Conservation (phyloP, 2,797 vertebrate species). For the Denticeps clupeoides region DNA sequence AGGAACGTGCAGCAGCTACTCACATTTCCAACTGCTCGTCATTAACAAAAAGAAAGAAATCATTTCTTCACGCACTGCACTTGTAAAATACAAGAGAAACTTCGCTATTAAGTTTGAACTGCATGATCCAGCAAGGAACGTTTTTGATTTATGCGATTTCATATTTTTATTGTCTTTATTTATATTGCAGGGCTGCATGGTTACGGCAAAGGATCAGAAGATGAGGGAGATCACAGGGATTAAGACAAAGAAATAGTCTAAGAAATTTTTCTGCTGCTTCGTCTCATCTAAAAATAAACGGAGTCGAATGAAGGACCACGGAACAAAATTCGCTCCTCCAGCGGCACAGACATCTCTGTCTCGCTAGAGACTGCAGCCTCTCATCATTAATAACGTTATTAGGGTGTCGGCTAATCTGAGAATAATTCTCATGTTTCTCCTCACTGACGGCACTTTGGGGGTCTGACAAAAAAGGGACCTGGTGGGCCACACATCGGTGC, state of each 20-base stretch:
- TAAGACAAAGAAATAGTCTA: slow-evolving; percentile 50
- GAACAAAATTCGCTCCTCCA: too few relatives aligned
- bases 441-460: too few relatives aligned
- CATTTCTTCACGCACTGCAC: slow-evolving; percentile 48
- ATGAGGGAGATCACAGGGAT: slow-evolving; percentile 53
- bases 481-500: too few relatives aligned
- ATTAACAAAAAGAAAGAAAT: slow-evolving; percentile 65
- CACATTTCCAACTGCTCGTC: too few relatives aligned
- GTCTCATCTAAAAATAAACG: slow-evolving; percentile 65
- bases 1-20: neutral
- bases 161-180: slow-evolving; percentile 56
- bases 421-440: too few relatives aligned
- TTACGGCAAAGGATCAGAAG: slow-evolving; percentile 42
- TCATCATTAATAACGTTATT: too few relatives aligned
- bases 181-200: slow-evolving; percentile 47
- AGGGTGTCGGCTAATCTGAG: too few relatives aligned
- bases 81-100: slow-evolving; percentile 40
- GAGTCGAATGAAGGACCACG: too few relatives aligned
- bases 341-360: too few relatives aligned
- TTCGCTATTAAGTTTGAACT: slow-evolving; percentile 58
- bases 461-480: too few relatives aligned
- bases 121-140: slow-evolving; percentile 50
- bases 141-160: slow-evolving; percentile 56
- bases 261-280: slow-evolving; percentile 53
- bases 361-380: too few relatives aligned